Conservation (phyloP, 2,113 vertebrate genomes). For the Leucoraja erinaceus region DNA sequence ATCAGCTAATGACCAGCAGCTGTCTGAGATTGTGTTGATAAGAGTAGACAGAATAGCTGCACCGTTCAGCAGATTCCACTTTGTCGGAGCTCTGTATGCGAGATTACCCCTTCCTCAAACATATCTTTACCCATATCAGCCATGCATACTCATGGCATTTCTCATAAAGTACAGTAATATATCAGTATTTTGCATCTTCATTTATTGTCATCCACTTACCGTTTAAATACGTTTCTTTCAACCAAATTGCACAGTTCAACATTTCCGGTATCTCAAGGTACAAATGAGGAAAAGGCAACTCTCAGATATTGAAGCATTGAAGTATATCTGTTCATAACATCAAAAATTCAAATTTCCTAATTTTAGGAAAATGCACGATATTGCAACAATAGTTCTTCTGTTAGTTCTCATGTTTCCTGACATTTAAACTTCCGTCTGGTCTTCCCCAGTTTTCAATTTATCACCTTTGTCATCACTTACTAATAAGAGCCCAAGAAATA, state of each 20-base stretch:
- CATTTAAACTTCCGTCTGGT: neutral
- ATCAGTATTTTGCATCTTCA: neutral
- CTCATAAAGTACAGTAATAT: neutral
- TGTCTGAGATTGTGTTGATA: neutral
- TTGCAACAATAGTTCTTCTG: neutral
- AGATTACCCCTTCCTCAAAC: neutral
- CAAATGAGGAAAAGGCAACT: neutral
- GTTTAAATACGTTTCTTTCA: too few species aligned
- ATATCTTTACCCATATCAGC: neutral
- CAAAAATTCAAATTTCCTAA: neutral
- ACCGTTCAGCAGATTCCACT: conserved; percentile 2
- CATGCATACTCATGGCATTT: neutral
- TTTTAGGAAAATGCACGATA: neutral
- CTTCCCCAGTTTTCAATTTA: neutral
- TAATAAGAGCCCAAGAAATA: too few species aligned
- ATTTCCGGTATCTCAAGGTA: neutral
- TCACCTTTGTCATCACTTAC: neutral
- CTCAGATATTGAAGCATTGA: neutral
- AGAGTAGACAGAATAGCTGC: neutral
- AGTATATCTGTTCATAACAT: neutral
- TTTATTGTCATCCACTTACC: too few species aligned
- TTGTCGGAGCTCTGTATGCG: neutral
- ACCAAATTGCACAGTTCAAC: neutral
- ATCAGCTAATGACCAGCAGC: neutral
- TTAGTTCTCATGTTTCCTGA: neutral